Conservation (phyloP, 2,113 vertebrate genomes). For the Ranitomeya imitator region DNA sequence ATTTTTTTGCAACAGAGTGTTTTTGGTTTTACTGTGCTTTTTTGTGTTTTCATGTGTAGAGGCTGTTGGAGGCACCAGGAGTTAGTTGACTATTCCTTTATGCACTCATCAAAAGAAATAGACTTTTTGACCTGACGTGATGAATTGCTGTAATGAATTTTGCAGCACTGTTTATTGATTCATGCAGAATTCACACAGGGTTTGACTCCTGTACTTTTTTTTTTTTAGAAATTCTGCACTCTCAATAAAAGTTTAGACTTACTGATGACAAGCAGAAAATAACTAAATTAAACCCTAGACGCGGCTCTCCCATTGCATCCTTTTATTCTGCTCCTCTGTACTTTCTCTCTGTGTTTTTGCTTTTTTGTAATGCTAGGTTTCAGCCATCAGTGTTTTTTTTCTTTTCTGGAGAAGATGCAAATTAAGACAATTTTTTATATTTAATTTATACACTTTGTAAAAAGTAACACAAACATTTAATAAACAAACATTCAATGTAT, state of each 20-base stretch:
- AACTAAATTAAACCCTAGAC: background rate
- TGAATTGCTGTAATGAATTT: constrained; percentile 15
- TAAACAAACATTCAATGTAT: no score
- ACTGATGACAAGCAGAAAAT: background rate
- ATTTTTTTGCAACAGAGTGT: no score
- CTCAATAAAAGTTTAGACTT: background rate
- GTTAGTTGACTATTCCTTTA: background rate
- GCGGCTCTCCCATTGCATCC: background rate
- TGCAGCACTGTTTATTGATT: background rate
- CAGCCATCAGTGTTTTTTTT: no score
- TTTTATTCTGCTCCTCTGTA: background rate
- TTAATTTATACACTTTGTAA: no score
- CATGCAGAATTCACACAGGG: background rate
- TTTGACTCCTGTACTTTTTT: background rate
- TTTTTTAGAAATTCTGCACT: background rate
- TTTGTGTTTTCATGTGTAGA: no score
- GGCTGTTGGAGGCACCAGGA: background rate
- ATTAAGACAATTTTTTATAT: no score
- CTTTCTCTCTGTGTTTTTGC: background rate
- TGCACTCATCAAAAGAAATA: background rate
- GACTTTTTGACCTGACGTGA: background rate
- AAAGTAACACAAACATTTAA: no score
- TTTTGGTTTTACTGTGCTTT: no score
- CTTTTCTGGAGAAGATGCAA: background rate
- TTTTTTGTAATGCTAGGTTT: background rate